Conservation (phyloP, 92 coral and sea anemone genomes). For the Umimayanthus kanabou region DNA sequence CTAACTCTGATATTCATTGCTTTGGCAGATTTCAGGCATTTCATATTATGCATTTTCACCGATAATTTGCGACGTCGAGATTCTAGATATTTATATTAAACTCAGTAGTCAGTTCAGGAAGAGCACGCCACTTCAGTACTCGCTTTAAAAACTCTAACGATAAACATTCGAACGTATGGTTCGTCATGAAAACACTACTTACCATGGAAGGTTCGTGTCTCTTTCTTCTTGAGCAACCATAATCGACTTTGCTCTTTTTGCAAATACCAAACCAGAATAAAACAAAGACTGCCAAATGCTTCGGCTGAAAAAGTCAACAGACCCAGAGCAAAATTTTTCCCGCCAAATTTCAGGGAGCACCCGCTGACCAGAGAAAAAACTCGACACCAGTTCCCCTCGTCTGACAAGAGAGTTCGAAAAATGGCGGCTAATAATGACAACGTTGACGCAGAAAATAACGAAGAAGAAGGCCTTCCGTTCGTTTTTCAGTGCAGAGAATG, state of each 20-base stretch:
- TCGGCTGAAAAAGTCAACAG: no score
- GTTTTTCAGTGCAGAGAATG: constrained; percentile 55
- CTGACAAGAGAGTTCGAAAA: not conserved
- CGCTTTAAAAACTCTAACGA: no score
- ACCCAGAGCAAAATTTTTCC: not conserved
- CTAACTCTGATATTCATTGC: no score
- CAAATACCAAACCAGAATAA: not conserved
- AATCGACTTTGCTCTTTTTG: not conserved
- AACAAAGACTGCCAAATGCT: no score
- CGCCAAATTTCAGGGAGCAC: constrained; percentile 13
- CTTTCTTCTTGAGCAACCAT: constrained; percentile 33
- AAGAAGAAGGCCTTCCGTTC: constrained; percentile 33
- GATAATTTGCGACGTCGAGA: not conserved
- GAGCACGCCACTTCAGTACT: no score
- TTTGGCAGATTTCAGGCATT: no score
- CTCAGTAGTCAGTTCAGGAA: no score
- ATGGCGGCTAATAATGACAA: constrained; percentile 42
- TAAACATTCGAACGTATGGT: not conserved
- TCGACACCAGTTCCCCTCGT: constrained; percentile 1
- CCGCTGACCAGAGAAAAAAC: constrained; percentile 29
- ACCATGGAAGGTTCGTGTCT: constrained; percentile 35
- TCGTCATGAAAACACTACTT: not conserved
- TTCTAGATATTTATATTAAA: no score
- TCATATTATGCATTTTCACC: no score
- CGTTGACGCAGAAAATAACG: not conserved